These are phyloP conservation scores for Eudorcas thomsonii DNA, from an alignment of 2,113 vertebrate genomes.

Conservation along the genomic window DNA sequence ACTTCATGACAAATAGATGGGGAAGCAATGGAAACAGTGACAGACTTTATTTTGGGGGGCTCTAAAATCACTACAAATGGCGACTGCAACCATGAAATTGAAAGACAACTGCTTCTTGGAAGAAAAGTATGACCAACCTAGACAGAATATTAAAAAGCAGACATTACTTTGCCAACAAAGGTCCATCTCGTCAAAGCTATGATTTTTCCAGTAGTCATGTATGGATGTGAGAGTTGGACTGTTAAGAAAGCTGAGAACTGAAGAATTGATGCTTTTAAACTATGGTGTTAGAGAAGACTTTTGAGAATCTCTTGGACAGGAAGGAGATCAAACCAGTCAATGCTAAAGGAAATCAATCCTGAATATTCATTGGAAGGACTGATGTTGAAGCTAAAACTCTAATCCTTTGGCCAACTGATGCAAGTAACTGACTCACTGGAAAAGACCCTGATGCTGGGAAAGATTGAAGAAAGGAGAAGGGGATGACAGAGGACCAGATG, in stretches of 20 bases:
- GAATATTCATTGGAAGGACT: not conserved
- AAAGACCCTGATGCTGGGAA: not conserved
- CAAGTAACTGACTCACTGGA: not conserved
- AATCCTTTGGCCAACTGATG: not conserved
- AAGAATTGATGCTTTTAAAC: not conserved
- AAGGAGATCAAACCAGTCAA: not conserved
- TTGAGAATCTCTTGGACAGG: not conserved
- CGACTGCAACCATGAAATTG: not conserved
- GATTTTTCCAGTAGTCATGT: not conserved
- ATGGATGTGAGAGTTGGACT: not conserved
- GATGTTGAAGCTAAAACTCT: not conserved
- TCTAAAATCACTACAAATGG: not conserved
- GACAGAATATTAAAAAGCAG: not conserved
- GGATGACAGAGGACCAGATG: not conserved
- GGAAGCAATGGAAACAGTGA: not conserved
- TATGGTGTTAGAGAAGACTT: not conserved
- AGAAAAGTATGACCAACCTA: not conserved
- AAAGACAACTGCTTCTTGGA: not conserved
- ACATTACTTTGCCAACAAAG: not conserved
- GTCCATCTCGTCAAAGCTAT: not conserved
- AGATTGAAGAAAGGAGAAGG: not conserved
- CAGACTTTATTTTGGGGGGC: not conserved
- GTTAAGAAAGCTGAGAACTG: not conserved
- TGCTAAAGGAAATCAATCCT: not conserved
- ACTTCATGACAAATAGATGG: not conserved